phyloP scores from a whole-genome alignment of 2,113 vertebrate species.

The Halcyon senegalensis region DNA sequence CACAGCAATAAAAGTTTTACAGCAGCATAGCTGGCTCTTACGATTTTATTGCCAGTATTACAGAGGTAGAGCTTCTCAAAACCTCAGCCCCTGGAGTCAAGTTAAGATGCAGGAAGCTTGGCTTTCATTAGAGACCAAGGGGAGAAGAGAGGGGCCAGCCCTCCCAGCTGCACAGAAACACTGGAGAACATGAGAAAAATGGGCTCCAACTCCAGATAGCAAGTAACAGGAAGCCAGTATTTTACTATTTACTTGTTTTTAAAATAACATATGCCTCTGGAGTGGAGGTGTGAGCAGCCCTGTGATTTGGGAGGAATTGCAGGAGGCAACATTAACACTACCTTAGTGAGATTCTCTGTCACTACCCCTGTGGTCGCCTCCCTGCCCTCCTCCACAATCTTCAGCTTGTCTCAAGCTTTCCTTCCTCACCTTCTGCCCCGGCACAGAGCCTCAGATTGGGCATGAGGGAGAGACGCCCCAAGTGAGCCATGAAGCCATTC shows the following conservation, averaged over 20 bases:
- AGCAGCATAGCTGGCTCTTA: not conserved
- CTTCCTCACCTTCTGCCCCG: accelerated
- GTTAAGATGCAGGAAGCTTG: slow-evolving; percentile 21
- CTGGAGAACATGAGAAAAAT: not conserved
- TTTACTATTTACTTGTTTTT: not conserved
- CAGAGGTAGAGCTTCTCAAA: slow-evolving; percentile 38
- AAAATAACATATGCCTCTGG: not conserved
- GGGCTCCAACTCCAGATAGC: not conserved
- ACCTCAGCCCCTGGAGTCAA: slow-evolving; percentile 27
- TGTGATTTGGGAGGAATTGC: accelerated
- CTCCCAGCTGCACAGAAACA: accelerated
- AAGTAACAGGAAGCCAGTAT: not conserved
- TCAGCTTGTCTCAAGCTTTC: not conserved
- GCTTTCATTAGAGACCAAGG: not conserved
- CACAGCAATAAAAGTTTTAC: slow-evolving; percentile 45
- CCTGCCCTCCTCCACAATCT: not conserved
- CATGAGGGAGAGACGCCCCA: not conserved
- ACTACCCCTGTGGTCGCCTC: accelerated
- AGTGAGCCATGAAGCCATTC: not conserved
- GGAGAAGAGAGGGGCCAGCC: not conserved
- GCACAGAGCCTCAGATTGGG: not conserved
- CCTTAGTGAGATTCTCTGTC: not conserved
- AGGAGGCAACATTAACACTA: not conserved
- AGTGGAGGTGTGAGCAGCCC: not conserved
- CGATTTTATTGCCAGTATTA: slow-evolving; percentile 22